These are phyloP conservation scores for Calliopsis andreniformis DNA, from an alignment of 1,140 invertebrate genomes.

Conservation along the genomic window DNA sequence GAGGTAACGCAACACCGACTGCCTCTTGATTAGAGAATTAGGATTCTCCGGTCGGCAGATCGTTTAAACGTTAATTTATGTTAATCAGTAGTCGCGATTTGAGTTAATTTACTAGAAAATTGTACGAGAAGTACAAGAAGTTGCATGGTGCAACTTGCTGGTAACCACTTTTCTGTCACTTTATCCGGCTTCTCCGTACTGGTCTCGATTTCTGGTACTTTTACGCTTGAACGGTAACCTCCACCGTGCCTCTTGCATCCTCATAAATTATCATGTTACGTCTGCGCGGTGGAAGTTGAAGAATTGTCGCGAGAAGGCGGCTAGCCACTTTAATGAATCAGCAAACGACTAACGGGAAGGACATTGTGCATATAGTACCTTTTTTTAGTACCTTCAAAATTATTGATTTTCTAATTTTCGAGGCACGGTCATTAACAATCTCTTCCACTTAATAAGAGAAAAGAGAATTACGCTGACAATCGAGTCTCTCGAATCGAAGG, in stretches of 20 bases:
- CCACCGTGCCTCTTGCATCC: neutral
- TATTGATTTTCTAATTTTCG: neutral
- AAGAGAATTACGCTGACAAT: constrained; percentile 1
- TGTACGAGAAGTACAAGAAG: constrained; percentile 21
- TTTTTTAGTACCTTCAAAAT: too few species aligned
- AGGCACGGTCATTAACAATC: neutral
- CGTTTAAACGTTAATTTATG: constrained; percentile 38
- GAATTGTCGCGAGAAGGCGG: neutral
- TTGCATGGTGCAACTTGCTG: neutral
- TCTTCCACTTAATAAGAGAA: constrained; percentile 17
- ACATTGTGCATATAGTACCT: too few species aligned
- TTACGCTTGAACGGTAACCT: too few species aligned
- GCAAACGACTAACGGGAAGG: neutral
- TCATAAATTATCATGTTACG: neutral
- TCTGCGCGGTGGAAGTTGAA: neutral
- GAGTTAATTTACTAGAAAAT: constrained; percentile 6
- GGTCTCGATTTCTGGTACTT: neutral
- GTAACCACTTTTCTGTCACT: neutral
- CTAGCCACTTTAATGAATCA: neutral
- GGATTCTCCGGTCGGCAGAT: neutral
- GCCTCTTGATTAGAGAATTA: constrained; percentile 28
- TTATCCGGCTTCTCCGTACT: neutral
- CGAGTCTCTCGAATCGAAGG: constrained; percentile 1
- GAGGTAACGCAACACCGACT: constrained; percentile 13
- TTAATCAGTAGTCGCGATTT: neutral